Base-by-base conservation (phyloP, 2,888 invertebrate species). In the Oscheius myriophilus region DNA sequence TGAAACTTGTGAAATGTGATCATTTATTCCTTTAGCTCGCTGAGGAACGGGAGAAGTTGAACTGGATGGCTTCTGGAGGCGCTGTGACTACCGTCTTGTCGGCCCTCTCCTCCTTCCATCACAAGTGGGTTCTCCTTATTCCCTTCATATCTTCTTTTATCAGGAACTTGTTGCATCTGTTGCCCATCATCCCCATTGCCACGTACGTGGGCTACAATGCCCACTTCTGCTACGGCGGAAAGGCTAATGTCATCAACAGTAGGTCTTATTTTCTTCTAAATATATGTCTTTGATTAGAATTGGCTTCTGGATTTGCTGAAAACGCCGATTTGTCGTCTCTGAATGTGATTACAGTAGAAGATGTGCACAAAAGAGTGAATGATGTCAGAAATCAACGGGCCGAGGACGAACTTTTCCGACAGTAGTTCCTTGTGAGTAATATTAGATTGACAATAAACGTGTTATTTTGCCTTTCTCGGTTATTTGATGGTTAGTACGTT, bases 131-230 rank as follows among this genome's bases (percentile, higher is more conserved):
- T 1, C 6, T 12, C 12, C 21, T 42, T 54, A 3, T 26, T 26
- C 25, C 21, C 2, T 53, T 4, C 53, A 9, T 9, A 26, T n/a
- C 33, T 57, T 14, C 18, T 57, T 57, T 21, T 53, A 67, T 14
- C 63, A 78, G 78, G 68, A 78, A 78, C 54, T 70, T 77, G 4
- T 54, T 78, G 18, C 76, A 78, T 58, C 57, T 78, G 21, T 68
- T 78, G 26, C 80, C 78, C 51, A 54, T 80, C 51, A 62, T 78
- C 53, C 80, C 80, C 51, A 75, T 75, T 52, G 75, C 75, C 1
- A 72, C 78, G 18, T 80, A 69, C 69, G 23, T 80, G 45, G 80
- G 75, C 26, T 78, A 78, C 73, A 78, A 76, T 51, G 71, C 78
- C 2, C 75, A 80, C 58, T 72, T 70, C 51, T 73, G 75, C 64